A percentile compares a stretch with the other conserved stretches of the same genome.
These are phyloP conservation scores for Typhlichthys subterraneus DNA, from an alignment of 2,797 vertebrate species.

Conservation along the genomic window DNA sequence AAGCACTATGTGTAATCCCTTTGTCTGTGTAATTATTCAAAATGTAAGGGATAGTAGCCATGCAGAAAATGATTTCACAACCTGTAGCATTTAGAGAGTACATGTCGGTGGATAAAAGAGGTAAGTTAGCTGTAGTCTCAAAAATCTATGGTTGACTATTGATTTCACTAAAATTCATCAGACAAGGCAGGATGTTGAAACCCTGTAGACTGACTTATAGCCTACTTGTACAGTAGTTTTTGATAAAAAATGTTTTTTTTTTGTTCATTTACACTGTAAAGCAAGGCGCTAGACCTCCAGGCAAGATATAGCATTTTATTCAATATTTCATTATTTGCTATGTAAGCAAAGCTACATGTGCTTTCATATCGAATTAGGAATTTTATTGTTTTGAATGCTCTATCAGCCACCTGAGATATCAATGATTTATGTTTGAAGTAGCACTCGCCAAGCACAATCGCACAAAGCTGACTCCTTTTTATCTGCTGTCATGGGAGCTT, in stretches of 20 bases:
- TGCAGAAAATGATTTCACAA: neutral
- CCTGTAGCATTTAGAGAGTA: too few relatives aligned
- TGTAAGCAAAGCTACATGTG: slow-evolving; percentile 17
- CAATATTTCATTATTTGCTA: slow-evolving; percentile 32
- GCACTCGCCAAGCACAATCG: slow-evolving; percentile 28
- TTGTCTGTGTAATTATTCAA: neutral
- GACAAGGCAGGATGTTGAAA: too few relatives aligned
- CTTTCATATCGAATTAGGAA: slow-evolving; percentile 65
- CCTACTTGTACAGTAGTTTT: too few relatives aligned
- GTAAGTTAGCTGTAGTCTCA: too few relatives aligned
- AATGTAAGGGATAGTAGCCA: neutral
- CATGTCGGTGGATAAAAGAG: too few relatives aligned
- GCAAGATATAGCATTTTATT: slow-evolving; percentile 18
- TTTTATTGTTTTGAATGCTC: slow-evolving; percentile 53
- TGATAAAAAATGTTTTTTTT: too few relatives aligned
- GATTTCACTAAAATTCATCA: too few relatives aligned
- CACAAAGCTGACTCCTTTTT: slow-evolving; percentile 47
- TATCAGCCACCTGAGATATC: slow-evolving; percentile 63
- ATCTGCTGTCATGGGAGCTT: slow-evolving; percentile 52
- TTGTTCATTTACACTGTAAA: too few relatives aligned
- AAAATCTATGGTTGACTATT: too few relatives aligned
- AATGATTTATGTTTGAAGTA: slow-evolving; percentile 56
- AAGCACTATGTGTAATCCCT: neutral
- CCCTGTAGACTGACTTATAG: too few relatives aligned
- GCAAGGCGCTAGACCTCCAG: neutral